phyloP scores from a whole-genome alignment of 1,140 invertebrate species.

The Apocrypta bakeri region DNA sequence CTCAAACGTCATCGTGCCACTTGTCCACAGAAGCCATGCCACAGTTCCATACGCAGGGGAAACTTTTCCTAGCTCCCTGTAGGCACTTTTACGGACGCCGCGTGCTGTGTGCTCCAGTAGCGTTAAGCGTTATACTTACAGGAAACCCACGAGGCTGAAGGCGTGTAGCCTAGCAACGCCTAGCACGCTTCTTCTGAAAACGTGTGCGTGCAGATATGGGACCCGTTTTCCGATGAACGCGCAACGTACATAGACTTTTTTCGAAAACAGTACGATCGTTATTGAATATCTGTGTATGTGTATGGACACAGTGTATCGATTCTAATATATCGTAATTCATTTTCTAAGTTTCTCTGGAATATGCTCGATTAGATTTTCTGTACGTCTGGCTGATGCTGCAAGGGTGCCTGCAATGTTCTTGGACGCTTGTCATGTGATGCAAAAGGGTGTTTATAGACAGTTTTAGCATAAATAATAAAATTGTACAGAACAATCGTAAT shows the following conservation, averaged over 20 bases:
- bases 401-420: background rate
- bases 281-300: too few species aligned
- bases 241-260: too few species aligned
- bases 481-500: too few species aligned
- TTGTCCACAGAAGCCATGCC: background rate
- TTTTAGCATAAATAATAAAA: too few species aligned
- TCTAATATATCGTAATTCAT: background rate
- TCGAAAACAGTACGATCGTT: too few species aligned
- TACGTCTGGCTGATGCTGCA: background rate
- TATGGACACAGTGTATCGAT: too few species aligned
- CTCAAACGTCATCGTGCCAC: background rate
- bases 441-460: too few species aligned
- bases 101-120: background rate
- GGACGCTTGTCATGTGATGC: too few species aligned
- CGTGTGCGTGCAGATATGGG: background rate
- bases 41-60: background rate
- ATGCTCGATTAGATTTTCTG: too few species aligned
- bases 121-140: background rate
- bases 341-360: background rate
- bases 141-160: background rate
- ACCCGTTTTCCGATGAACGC: background rate
- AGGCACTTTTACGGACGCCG: background rate
- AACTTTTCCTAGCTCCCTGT: background rate
- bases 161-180: background rate
- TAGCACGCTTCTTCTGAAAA: background rate